phyloP scores from a whole-genome alignment of 2,888 invertebrate genomes.

The Pristionchus arcanus region DNA sequence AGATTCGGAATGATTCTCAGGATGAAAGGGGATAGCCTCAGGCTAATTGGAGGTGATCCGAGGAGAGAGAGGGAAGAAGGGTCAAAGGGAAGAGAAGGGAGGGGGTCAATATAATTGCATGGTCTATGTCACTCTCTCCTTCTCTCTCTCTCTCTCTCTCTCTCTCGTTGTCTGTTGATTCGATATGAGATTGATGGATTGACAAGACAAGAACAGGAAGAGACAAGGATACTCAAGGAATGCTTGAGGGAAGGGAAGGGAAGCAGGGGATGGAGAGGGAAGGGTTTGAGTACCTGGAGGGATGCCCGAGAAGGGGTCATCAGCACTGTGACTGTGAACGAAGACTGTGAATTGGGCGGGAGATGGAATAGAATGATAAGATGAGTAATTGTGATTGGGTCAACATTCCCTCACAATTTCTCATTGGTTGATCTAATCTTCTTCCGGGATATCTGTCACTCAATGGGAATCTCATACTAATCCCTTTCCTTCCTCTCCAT shows the following conservation, averaged over 20 bases:
- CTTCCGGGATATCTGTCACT: constrained; percentile 30
- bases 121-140: neutral
- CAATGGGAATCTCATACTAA: neutral
- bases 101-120: neutral
- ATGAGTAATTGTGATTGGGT: neutral
- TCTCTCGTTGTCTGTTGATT: neutral
- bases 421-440: neutral
- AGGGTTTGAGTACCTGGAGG: neutral
- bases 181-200: constrained; percentile 9
- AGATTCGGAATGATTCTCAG: neutral
- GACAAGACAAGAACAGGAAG: constrained; percentile 24
- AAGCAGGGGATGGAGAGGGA: neutral
- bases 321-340: neutral
- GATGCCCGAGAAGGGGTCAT: neutral
- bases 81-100: constrained; percentile 33
- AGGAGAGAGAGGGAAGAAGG: constrained; percentile 54
- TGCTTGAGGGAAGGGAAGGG: neutral
- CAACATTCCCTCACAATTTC: constrained; percentile 6
- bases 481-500: neutral
- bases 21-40: constrained; percentile 30
- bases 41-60: constrained; percentile 5
- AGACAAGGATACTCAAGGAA: constrained; percentile 36
- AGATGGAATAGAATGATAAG: neutral
- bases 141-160: neutral
- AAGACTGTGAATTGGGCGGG: neutral